Evolutionary conservation across 2,888 invertebrate species (phyloP).

Genomic region (Brenthis daphne): DNA sequence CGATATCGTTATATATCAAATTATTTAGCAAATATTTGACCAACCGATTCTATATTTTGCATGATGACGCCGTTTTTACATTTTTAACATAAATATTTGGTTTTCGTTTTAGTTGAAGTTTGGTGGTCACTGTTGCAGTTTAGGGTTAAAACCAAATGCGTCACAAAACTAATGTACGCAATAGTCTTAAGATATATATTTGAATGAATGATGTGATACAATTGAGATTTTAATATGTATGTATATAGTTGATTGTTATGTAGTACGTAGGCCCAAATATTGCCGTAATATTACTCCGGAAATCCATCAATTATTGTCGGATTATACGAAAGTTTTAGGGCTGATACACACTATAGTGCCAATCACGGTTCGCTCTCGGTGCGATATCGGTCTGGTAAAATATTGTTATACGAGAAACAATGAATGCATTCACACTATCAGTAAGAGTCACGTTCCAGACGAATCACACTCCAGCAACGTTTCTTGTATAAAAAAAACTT

Average conservation of each 20-base stretch:
- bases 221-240: constrained; percentile 67
- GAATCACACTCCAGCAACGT: too few species aligned
- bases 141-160: constrained; percentile 40
- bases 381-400: too few species aligned
- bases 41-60: neutral
- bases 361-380: too few species aligned
- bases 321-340: neutral
- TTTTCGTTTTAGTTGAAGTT: constrained; percentile 5
- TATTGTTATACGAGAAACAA: too few species aligned
- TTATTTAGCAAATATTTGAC: neutral
- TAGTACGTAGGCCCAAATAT: constrained; percentile 50
- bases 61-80: constrained; percentile 2
- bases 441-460: too few species aligned
- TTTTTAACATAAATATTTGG: neutral
- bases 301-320: constrained; percentile 11
- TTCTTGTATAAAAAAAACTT: too few species aligned
- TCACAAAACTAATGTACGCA: constrained; percentile 44
- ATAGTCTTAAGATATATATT: constrained; percentile 60
- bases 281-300: constrained; percentile 31
- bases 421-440: too few species aligned
- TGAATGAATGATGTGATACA: constrained; percentile 79
- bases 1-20: neutral
- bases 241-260: constrained; percentile 62
- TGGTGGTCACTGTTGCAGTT: constrained; percentile 4
- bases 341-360: too few species aligned